Percentiles rank a stretch among this genome's conserved stretches.
Evolutionary conservation across 2,888 invertebrate genomes (phyloP).

Genomic region (Euplagia quadripunctaria): DNA sequence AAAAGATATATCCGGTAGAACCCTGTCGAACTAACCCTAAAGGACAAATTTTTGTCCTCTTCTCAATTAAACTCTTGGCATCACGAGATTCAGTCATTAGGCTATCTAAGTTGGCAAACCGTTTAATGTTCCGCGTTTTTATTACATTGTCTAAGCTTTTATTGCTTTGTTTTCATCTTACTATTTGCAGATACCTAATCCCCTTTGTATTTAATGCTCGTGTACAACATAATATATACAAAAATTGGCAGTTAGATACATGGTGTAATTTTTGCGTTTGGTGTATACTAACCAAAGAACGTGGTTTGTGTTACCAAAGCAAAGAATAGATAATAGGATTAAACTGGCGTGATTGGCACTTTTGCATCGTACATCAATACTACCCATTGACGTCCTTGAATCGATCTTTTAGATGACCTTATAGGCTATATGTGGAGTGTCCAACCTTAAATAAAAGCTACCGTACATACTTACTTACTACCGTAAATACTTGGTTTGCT

Average conservation of each 20-base stretch:
- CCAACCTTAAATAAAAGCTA: not conserved
- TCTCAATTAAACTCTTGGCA: conserved; percentile 48
- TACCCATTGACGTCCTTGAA: conserved; percentile 43
- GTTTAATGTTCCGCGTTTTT: conserved; percentile 43
- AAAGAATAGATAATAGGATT: not conserved
- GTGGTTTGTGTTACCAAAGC: not conserved
- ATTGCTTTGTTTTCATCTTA: conserved; percentile 36
- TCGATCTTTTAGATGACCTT: conserved; percentile 46
- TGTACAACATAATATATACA: not conserved
- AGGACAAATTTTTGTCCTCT: conserved; percentile 31
- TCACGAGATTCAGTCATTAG: conserved; percentile 35
- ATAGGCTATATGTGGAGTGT: conserved; percentile 13
- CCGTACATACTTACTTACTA: too few species aligned
- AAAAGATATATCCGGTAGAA: conserved; percentile 13
- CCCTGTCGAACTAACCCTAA: conserved; percentile 8
- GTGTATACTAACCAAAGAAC: not conserved
- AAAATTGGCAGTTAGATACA: conserved; percentile 11
- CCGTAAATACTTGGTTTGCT: too few species aligned
- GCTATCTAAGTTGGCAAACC: conserved; percentile 44
- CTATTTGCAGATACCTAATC: conserved; percentile 18
- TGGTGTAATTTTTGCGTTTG: not conserved
- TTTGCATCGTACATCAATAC: conserved; percentile 43
- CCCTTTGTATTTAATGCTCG: conserved; percentile 24
- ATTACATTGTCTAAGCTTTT: conserved; percentile 30
- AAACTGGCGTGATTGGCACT: conserved; percentile 23